Evolutionary conservation across 2,113 vertebrate genomes (phyloP).

Genomic region (Rallus limicola): DNA sequence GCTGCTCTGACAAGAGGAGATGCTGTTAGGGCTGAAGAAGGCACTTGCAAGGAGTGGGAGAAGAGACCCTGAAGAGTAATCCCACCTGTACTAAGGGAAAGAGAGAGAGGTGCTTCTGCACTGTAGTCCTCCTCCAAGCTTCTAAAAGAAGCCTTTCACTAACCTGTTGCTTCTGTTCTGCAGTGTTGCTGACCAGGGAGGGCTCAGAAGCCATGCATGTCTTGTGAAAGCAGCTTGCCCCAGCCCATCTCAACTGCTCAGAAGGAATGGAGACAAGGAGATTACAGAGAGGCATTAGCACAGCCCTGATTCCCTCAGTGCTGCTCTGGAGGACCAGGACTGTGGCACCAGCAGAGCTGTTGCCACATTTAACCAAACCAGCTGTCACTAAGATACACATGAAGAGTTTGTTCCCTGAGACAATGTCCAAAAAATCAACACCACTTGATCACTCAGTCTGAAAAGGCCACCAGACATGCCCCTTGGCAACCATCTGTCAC

Average conservation of each 20-base stretch:
- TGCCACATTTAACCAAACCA: constrained; percentile 31
- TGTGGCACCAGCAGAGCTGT: background rate
- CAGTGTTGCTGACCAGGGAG: background rate
- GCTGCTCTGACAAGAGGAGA: background rate
- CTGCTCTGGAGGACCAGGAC: background rate
- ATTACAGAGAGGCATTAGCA: background rate
- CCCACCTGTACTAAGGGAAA: background rate
- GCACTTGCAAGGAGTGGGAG: background rate
- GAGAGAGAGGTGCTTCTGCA: background rate
- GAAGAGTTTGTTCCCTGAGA: background rate
- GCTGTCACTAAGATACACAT: constrained; percentile 36
- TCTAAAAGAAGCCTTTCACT: background rate
- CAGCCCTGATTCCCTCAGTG: background rate
- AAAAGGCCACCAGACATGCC: background rate
- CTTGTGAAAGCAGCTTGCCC: too few species aligned
- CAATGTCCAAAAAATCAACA: constrained; percentile 29
- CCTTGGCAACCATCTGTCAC: background rate
- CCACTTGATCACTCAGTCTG: background rate
- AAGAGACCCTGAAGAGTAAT: background rate
- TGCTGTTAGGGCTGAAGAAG: background rate
- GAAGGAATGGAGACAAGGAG: background rate
- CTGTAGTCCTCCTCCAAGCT: background rate
- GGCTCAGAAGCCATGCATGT: background rate
- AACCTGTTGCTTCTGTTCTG: background rate
- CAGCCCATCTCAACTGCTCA: background rate